These are phyloP conservation scores for Apolygus lucorum DNA, from an alignment of 1,140 invertebrate species.

Conservation along the genomic window DNA sequence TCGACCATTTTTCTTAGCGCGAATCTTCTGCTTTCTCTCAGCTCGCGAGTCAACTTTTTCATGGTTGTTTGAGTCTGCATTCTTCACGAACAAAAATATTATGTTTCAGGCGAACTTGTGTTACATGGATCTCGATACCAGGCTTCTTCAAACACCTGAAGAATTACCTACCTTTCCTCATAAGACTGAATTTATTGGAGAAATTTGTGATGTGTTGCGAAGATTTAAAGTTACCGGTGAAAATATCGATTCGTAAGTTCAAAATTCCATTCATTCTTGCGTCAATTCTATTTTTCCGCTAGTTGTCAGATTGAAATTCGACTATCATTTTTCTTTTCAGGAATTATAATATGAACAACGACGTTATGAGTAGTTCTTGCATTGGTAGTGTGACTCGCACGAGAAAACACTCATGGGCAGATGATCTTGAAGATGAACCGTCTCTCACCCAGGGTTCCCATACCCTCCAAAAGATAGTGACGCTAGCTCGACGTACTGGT, in stretches of 20 bases:
- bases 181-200: constrained; percentile 71
- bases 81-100: too few species aligned
- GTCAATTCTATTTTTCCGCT: too few species aligned
- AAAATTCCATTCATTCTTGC: neutral
- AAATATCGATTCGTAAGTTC: constrained; percentile 31
- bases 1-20: too few species aligned
- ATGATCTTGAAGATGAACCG: constrained; percentile 59
- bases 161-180: constrained; percentile 90
- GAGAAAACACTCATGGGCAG: constrained; percentile 66
- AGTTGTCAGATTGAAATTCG: too few species aligned
- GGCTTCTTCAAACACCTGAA: constrained; percentile 85
- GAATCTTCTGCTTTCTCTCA: too few species aligned
- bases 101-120: constrained; percentile 69
- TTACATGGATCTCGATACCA: constrained; percentile 91
- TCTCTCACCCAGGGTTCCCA: constrained; percentile 51
- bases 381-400: constrained; percentile 37
- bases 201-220: constrained; percentile 71
- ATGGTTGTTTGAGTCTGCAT: neutral
- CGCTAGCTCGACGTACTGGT: constrained; percentile 66
- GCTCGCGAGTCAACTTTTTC: too few species aligned
- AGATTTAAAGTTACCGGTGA: constrained; percentile 52
- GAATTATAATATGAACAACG: constrained; percentile 40
- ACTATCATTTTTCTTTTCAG: constrained; percentile 19
- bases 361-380: constrained; percentile 48
- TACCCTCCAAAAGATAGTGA: constrained; percentile 65